Evolutionary conservation across 1,140 invertebrate species (phyloP), one percentile per base, ranked within the genome.

Genomic region (Agrypnia vestita): DNA sequence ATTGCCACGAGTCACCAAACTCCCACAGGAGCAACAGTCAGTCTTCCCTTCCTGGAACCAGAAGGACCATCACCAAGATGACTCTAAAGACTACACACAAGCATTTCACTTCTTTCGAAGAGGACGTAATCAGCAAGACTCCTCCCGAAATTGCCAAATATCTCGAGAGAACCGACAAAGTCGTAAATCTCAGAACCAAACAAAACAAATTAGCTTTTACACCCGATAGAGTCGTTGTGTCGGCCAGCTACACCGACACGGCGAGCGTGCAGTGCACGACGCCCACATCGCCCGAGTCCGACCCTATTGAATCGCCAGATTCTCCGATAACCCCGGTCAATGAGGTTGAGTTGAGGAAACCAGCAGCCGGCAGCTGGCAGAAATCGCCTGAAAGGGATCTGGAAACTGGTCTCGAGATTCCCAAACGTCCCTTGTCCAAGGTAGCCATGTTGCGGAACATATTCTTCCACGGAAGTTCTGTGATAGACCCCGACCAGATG

Each of bases 131-230:
- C 46, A 83, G 82, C 49, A 69, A 79, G 76, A 83, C 82, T 3
- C 82, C 82, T n/a, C 82, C 82, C 6, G 82, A 83, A 73, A 79
- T 83, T 21, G 82, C 80, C 17, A 83, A 83, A 81, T 83, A 79
- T 76, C 76, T 83, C 43, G 82, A 83, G 51, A 79, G 82, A 19
- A 83, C 79, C n/a, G 82, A 83, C 49, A 83, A 81, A 64, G 82
- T 75, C 21, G 19, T 75, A 47, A 80, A 80, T 80, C 59, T 83
- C 3, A 83, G 80, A 19, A 64, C 51, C 51, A 80, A 83, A 74
- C 82, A 83, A 69, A 83, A 76, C 59, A 80, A 75, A 62, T 12
- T 72, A 35, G 25, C 19, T 47, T n/a, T 56, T 9, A 43, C 79
- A 21, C 76, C 82, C 0, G 77, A 78, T 64, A 76, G 74, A 73